Conservation (phyloP, 1,140 invertebrate species). For the Bombus haemorrhoidalis region DNA sequence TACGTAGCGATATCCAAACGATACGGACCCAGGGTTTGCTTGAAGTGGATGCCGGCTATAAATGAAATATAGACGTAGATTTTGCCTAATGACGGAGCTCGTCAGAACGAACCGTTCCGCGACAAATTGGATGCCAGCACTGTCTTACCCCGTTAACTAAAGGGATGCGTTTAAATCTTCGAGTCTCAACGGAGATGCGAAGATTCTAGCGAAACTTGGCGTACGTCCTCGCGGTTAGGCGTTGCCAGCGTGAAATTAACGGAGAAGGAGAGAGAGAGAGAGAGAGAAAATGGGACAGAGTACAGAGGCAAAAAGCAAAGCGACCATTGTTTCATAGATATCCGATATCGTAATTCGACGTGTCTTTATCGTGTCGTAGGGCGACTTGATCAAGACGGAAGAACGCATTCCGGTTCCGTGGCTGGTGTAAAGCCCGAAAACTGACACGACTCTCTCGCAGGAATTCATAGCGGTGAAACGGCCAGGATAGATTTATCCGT, state of each 20-base stretch:
- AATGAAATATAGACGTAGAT: conserved; percentile 39
- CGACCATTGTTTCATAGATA: not conserved
- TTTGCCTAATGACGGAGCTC: conserved; percentile 39
- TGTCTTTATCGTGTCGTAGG: not conserved
- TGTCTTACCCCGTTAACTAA: not conserved
- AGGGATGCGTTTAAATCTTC: conserved; percentile 25
- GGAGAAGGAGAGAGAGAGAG: not conserved
- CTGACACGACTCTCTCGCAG: not conserved
- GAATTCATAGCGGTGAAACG: not conserved
- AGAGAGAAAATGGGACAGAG: no score
- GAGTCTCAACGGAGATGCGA: not conserved
- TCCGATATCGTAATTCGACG: no score
- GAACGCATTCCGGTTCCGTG: not conserved
- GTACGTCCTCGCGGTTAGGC: not conserved
- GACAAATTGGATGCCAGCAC: conserved; percentile 12
- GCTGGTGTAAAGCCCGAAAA: not conserved
- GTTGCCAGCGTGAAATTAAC: not conserved
- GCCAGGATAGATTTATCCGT: conserved; percentile 43
- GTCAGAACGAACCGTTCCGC: conserved; percentile 5
- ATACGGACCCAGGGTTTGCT: not conserved
- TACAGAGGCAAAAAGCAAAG: not conserved
- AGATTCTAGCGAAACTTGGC: not conserved
- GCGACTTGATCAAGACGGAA: not conserved
- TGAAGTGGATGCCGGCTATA: not conserved
- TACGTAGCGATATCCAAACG: conserved; percentile 35